Evolutionary conservation across 2,888 invertebrate species (phyloP).

Genomic region (Caenorhabditis virilis): DNA sequence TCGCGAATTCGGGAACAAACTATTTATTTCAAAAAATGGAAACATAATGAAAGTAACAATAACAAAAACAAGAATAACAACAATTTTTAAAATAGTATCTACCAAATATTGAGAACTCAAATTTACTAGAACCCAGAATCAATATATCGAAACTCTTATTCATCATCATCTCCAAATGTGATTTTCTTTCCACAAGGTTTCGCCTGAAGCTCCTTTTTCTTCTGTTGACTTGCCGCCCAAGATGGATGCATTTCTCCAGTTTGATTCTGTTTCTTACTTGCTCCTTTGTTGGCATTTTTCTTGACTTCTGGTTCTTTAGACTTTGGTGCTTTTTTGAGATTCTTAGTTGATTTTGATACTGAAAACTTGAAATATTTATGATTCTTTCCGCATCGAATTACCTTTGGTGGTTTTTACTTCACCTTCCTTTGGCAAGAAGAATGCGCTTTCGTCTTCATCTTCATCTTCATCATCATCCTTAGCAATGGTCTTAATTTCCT

Average conservation of each 20-base stretch:
- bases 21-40: no score
- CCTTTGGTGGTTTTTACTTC: background rate
- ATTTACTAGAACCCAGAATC: no score
- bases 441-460: constrained; percentile 18
- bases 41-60: no score
- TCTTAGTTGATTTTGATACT: no score
- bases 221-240: constrained; percentile 26
- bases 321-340: no score
- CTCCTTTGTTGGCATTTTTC: background rate
- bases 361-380: no score
- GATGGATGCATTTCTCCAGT: constrained; percentile 34
- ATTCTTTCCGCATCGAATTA: constrained; percentile 7
- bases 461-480: constrained; percentile 7
- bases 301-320: no score
- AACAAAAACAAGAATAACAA: no score
- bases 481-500: background rate
- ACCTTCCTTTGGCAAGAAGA: constrained; percentile 21
- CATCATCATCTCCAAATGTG: constrained; percentile 24
- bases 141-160: no score
- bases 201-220: constrained; percentile 27
- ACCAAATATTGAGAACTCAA: no score
- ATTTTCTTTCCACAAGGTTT: constrained; percentile 37
- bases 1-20: no score
- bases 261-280: constrained; percentile 15
- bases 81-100: no score